Percentiles rank a stretch among this genome's conserved stretches.
Evolutionary conservation across 2,797 vertebrate species (phyloP).

Genomic region (Brachymystax lenok): DNA sequence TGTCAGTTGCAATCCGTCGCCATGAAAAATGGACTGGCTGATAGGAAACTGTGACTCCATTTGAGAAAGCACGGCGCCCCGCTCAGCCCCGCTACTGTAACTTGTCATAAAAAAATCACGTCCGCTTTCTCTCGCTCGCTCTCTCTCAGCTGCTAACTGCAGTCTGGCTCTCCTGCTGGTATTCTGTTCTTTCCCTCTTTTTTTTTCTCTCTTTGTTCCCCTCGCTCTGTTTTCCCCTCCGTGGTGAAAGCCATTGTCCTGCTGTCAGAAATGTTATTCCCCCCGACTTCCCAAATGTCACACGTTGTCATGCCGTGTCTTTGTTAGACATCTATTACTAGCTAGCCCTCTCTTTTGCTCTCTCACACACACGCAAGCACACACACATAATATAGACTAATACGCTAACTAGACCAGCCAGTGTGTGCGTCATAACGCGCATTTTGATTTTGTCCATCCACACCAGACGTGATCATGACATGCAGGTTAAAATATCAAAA

Average conservation of each 20-base stretch:
- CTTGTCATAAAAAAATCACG: slow-evolving; percentile 45
- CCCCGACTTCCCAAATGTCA: slow-evolving; percentile 32
- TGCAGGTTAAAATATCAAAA: too few relatives aligned
- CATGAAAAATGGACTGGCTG: slow-evolving; percentile 78
- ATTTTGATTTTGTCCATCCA: too few relatives aligned
- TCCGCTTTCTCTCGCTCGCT: slow-evolving; percentile 33
- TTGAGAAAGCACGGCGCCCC: slow-evolving; percentile 48
- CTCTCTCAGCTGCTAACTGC: slow-evolving; percentile 29
- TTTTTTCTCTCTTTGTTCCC: neutral
- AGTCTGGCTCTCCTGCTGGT: slow-evolving; percentile 20
- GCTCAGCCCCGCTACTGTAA: slow-evolving; percentile 49
- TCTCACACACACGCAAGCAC: neutral
- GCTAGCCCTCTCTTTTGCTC: slow-evolving; percentile 8
- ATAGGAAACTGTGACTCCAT: slow-evolving; percentile 64
- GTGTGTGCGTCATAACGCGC: too few relatives aligned
- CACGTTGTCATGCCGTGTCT: slow-evolving; percentile 50
- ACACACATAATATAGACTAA: too few relatives aligned
- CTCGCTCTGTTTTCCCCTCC: neutral
- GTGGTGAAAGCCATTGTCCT: slow-evolving; percentile 39
- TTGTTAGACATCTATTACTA: slow-evolving; percentile 55
- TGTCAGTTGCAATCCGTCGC: slow-evolving; percentile 75
- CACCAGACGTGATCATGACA: too few relatives aligned
- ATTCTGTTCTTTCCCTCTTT: slow-evolving; percentile 2
- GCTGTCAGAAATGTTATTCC: slow-evolving; percentile 50
- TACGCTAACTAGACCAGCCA: too few relatives aligned